phyloP scores from a whole-genome alignment of 2,888 invertebrate genomes.

The Ectemnius lituratus region DNA sequence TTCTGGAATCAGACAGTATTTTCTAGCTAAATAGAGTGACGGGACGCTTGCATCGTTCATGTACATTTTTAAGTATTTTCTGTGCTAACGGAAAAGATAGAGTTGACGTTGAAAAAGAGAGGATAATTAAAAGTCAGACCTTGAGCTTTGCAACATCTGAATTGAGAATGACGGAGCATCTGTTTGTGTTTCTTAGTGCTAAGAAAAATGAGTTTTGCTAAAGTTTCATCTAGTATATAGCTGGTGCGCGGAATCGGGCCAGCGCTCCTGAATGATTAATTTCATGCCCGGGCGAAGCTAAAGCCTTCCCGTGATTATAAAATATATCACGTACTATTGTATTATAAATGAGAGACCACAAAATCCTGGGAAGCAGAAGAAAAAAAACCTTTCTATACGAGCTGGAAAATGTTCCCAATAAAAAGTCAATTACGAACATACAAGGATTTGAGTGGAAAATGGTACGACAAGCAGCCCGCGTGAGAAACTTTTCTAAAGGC shows the following conservation, averaged over 20 bases:
- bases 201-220: slow-evolving; percentile 4
- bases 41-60: not conserved
- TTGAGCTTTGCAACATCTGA: too few relatives aligned
- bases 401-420: too few relatives aligned
- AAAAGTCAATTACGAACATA: too few relatives aligned
- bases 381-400: not conserved
- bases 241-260: not conserved
- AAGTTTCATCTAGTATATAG: slow-evolving; percentile 11
- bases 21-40: too few relatives aligned
- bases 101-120: too few relatives aligned
- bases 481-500: too few relatives aligned
- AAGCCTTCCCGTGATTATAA: too few relatives aligned
- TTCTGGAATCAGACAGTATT: too few relatives aligned
- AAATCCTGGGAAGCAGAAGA: not conserved
- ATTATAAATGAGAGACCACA: too few relatives aligned
- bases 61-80: not conserved
- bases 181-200: not conserved
- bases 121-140: too few relatives aligned
- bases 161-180: not conserved
- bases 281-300: too few relatives aligned
- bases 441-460: not conserved
- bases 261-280: not conserved
- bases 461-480: not conserved
- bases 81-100: not conserved
- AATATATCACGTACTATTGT: too few relatives aligned